Evolutionary conservation across 2,888 invertebrate genomes (phyloP).

Genomic region (Tupiocoris notatus): DNA sequence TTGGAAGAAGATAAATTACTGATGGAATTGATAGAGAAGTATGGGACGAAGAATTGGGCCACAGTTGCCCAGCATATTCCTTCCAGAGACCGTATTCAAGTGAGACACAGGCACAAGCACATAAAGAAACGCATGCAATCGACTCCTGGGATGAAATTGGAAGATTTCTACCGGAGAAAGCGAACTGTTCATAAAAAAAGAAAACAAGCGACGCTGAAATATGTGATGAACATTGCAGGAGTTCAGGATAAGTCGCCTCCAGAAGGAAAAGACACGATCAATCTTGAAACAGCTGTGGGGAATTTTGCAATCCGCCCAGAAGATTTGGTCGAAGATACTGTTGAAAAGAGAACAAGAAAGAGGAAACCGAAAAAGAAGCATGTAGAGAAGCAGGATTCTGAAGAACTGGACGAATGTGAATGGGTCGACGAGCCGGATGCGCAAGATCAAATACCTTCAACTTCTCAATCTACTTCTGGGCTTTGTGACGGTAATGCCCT

Average conservation of each 20-base stretch:
- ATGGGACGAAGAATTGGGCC: slow-evolving; percentile 17
- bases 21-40: slow-evolving; percentile 5
- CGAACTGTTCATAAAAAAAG: slow-evolving; percentile 2
- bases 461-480: neutral
- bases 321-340: neutral
- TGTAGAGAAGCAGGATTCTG: too few relatives aligned
- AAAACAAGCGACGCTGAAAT: slow-evolving; percentile 5
- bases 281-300: neutral
- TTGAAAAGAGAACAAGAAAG: neutral
- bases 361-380: too few relatives aligned
- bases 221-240: neutral
- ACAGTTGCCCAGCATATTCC: slow-evolving; percentile 18
- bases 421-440: neutral
- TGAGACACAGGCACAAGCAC: slow-evolving; percentile 24
- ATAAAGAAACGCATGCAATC: neutral
- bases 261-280: neutral
- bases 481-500: neutral
- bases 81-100: slow-evolving; percentile 2
- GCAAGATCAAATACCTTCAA: too few relatives aligned
- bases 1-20: slow-evolving; percentile 32
- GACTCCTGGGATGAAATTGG: slow-evolving; percentile 1
- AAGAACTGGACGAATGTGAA: too few relatives aligned
- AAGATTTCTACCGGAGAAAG: neutral
- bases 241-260: neutral
- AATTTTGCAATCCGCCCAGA: neutral